Evolutionary conservation across 2,113 vertebrate species (phyloP), one percentile per base, ranked within the genome.

Genomic region (Amphiprion ocellaris): DNA sequence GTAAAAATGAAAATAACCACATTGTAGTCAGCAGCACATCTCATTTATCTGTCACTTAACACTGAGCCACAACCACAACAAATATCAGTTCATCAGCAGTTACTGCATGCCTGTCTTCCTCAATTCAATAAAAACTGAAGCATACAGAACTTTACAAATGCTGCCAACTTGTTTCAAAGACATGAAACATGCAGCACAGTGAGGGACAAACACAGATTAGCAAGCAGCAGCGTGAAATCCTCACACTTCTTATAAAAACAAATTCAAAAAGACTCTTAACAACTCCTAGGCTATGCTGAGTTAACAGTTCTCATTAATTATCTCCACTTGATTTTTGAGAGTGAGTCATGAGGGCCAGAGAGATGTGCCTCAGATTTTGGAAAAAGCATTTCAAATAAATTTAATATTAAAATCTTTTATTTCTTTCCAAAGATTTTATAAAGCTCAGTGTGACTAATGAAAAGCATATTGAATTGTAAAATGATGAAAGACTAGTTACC

Each of bases 401-500:
- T 37, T 39, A 30, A 65, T 33, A 52, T 56, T 11, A 60, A n/a
- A 58, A 2, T 4, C 2, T 6, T 15, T 11, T 11, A 21, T 50
- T 37, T 61, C 1, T 46, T 28, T 46, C 23, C 19, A 41, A 46
- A 6, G 23, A 1, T 16, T 70, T 39, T 0, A 14, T 12, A 28
- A 26, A 33, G 16, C 28, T 30, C 0, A 59, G 46, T 24, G 53
- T 24, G 16, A 60, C 11, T 49, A 19, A 50, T 50, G 4, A 41
- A 41, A 63, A 5, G 5, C 23, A 50, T 24, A 54, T 21, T 26
- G 8, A 59, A 55, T 1, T 7, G 23, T 15, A 47, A 53, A 55
- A 56, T 47, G 1, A 24, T 16, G 19, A 68, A 26, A 72, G 24
- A 17, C 10, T 56, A 69, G 94, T 96, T 97, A 98, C 97, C 93